A percentile compares a stretch with the other conserved stretches of the same genome.
phyloP scores from a whole-genome alignment of 2,888 invertebrate species.

The Apomyelois bistriatella region DNA sequence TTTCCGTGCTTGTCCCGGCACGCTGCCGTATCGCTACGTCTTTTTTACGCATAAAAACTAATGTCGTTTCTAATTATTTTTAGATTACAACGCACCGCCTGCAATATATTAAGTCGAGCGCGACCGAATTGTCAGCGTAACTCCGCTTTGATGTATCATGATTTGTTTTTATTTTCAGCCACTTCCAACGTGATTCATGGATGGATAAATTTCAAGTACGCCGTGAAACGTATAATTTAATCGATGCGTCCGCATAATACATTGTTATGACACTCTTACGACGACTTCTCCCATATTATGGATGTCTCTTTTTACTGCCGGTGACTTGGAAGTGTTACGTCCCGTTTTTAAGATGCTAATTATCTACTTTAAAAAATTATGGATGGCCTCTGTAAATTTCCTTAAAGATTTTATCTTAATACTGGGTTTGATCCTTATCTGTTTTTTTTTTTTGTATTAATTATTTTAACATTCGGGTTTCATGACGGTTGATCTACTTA shows the following conservation, averaged over 20 bases:
- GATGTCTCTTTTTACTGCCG: constrained; percentile 16
- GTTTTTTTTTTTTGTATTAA: constrained; percentile 1
- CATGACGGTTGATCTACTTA: constrained; percentile 1
- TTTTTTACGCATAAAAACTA: constrained; percentile 79
- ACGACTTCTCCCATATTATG: constrained; percentile 38
- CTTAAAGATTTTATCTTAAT: constrained; percentile 6
- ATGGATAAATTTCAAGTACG: constrained; percentile 69
- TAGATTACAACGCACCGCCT: constrained; percentile 77
- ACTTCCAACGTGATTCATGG: constrained; percentile 72
- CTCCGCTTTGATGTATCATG: constrained; percentile 76
- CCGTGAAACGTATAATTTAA: constrained; percentile 64
- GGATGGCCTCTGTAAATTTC: background rate
- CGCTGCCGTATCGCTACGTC: constrained; percentile 57
- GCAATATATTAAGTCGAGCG: constrained; percentile 74
- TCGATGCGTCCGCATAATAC: constrained; percentile 61
- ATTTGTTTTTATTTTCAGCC: constrained; percentile 76
- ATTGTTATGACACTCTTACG: constrained; percentile 60
- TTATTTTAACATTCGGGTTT: background rate
- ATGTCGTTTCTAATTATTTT: constrained; percentile 79
- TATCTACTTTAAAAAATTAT: constrained; percentile 6
- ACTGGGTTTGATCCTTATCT: constrained; percentile 3
- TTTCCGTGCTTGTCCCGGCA: constrained; percentile 65
- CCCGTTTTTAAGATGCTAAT: constrained; percentile 19
- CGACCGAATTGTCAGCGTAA: constrained; percentile 78
- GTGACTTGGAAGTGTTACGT: constrained; percentile 1